A percentile compares a stretch with the other conserved stretches of the same genome.
These are phyloP conservation scores for Gymnosoma rotundatum DNA, from an alignment of 2,888 invertebrate species.

Conservation along the genomic window DNA sequence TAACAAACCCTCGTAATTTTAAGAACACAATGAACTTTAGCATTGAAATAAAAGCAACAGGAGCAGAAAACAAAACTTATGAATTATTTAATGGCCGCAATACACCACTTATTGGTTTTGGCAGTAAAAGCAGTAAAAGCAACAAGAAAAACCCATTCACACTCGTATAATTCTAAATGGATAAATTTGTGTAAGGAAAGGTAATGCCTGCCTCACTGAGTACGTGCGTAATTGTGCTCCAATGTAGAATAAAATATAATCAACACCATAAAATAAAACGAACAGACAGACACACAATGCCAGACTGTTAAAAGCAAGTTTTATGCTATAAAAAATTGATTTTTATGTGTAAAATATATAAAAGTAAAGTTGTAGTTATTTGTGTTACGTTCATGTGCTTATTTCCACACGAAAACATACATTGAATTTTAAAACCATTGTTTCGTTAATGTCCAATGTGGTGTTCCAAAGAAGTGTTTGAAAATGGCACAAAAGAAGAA, in stretches of 20 bases:
- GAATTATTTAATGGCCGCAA: slow-evolving; percentile 56
- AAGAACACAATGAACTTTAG: slow-evolving; percentile 1
- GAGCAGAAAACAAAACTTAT: slow-evolving; percentile 11
- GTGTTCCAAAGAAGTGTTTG: neutral
- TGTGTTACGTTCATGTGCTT: neutral
- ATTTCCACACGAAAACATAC: neutral
- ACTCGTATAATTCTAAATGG: slow-evolving; percentile 2
- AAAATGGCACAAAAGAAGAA: neutral
- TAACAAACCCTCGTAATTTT: no score
- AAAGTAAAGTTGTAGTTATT: slow-evolving; percentile 8
- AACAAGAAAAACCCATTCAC: slow-evolving; percentile 7
- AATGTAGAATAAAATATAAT: neutral
- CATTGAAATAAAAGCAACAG: slow-evolving; percentile 3
- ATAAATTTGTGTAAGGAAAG: neutral
- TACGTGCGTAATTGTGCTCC: neutral
- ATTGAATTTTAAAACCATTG: slow-evolving; percentile 23
- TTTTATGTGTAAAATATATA: neutral
- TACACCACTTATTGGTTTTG: slow-evolving; percentile 47
- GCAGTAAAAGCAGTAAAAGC: slow-evolving; percentile 31
- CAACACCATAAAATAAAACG: neutral
- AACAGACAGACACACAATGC: neutral
- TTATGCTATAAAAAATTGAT: no score
- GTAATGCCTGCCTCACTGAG: neutral
- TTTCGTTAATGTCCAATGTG: slow-evolving; percentile 2
- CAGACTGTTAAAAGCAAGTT: slow-evolving; percentile 15